phyloP scores from a whole-genome alignment of 53 echinoderm and acorn worm genomes.

The Holothuria scabra region DNA sequence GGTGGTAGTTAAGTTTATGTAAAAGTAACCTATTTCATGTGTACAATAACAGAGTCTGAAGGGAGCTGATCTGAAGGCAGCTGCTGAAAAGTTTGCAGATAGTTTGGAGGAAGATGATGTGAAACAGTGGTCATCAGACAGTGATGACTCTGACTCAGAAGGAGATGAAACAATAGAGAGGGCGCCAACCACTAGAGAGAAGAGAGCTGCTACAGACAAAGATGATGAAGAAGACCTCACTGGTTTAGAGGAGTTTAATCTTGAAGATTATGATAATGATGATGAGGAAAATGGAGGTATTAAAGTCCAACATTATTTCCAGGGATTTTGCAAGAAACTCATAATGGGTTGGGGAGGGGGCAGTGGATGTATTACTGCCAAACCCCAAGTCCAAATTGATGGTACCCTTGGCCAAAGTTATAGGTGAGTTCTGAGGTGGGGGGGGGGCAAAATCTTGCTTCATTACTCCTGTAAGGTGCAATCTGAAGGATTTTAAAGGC shows the following conservation, averaged over 20 bases:
- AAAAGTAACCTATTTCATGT: not conserved
- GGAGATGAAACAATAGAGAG: slow-evolving; percentile 55
- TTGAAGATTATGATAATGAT: slow-evolving; percentile 74
- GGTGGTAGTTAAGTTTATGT: too few species aligned
- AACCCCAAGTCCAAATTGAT: too few species aligned
- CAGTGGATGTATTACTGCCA: too few species aligned
- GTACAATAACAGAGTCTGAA: not conserved
- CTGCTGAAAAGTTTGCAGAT: slow-evolving; percentile 26
- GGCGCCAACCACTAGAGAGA: slow-evolving; percentile 50
- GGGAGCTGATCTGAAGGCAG: not conserved
- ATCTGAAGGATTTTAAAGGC: too few species aligned
- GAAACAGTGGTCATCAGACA: slow-evolving; percentile 44
- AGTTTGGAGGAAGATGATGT: slow-evolving; percentile 38
- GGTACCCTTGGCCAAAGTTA: too few species aligned
- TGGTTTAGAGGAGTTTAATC: slow-evolving; percentile 79
- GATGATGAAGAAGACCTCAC: slow-evolving; percentile 50
- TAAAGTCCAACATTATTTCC: too few species aligned
- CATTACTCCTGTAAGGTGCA: too few species aligned
- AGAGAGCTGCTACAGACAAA: slow-evolving; percentile 28
- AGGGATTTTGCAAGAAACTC: too few species aligned
- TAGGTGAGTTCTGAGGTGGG: too few species aligned
- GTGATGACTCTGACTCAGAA: slow-evolving; percentile 35
- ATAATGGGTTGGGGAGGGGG: too few species aligned
- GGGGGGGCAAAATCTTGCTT: too few species aligned
- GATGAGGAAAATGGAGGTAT: slow-evolving; percentile 35